Evolutionary conservation across 2,797 vertebrate genomes (phyloP), one percentile per base, ranked within the genome.

Genomic region (Pipistrellus nathusii): DNA sequence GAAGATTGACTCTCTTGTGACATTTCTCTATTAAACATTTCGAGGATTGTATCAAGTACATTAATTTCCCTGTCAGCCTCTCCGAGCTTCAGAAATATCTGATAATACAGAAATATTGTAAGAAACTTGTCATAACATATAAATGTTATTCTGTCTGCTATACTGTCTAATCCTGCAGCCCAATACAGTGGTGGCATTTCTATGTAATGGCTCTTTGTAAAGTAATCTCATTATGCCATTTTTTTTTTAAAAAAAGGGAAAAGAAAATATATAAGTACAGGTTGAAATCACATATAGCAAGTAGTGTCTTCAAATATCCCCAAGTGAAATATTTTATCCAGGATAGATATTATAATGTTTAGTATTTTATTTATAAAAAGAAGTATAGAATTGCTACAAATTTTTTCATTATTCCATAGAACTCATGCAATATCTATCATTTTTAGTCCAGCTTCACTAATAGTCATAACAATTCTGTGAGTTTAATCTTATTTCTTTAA

Each of bases 11-110:
- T 94, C 6, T 90, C 64, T 55, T 18, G 30, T 96, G 94, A 94
- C 93, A 96, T 78, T 94, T 94, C 66, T 48, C 73, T 92, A 85
- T 92, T 68, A 95, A 96, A 93, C 76, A 78, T 92, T 94, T 85
- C 92, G 44, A 38, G 77, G 46, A 82, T 75, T 85, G 23, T 20
- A 91, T 85, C 88, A 91, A 93, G 41, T 20, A 82, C 66, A 85
- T 95, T 93, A 93, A 94, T 95, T 94, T 84, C n/a, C 35, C 73
- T 93, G 85, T 7, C 86, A 91, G 3, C 94, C 72, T 94, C 69
- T 85, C 64, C 78, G 71, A 93, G 32, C 6, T 93, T 94, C 57
- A 87, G 53, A 71, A 94, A 87, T 94, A 27, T 71, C 32, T 17
- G 57, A 1, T 87, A 90, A 78, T 76, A 30, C 6, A 71, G 62